Percentiles rank a stretch among this genome's conserved stretches.
phyloP scores from a whole-genome alignment of 2,888 invertebrate species.

The Cephus runcator region DNA sequence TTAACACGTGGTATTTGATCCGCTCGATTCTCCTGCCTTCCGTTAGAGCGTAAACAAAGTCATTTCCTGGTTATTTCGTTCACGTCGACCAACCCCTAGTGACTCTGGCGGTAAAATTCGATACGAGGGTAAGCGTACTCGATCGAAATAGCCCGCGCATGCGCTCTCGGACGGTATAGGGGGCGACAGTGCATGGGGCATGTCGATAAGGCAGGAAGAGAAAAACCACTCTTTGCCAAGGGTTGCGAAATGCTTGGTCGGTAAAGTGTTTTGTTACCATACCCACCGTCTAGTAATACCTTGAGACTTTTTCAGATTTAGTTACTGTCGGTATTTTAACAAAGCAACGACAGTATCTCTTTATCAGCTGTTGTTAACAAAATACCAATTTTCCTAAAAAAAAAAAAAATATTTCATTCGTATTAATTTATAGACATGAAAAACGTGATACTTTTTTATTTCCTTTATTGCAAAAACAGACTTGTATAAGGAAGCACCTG shows the following conservation, averaged over 20 bases:
- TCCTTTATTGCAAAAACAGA: too few relatives aligned
- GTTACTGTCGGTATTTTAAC: background rate
- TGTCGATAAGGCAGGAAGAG: conserved; percentile 39
- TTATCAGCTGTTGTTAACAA: background rate
- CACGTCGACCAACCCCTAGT: background rate
- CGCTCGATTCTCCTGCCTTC: conserved; percentile 7
- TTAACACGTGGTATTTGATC: background rate
- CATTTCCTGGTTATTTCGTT: background rate
- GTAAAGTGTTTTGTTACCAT: background rate
- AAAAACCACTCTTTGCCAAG: background rate
- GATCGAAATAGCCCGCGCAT: conserved; percentile 58
- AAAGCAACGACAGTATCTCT: background rate
- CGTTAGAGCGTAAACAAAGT: conserved; percentile 7
- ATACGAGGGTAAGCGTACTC: conserved; percentile 29
- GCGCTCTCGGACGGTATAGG: conserved; percentile 48
- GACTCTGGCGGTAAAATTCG: conserved; percentile 16
- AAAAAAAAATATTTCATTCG: background rate
- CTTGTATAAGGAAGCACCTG: background rate
- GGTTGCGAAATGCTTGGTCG: conserved; percentile 21
- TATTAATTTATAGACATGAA: background rate
- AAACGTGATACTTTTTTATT: background rate
- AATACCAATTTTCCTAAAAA: background rate
- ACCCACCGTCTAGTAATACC: background rate
- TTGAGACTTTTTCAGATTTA: background rate
- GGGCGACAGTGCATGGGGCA: conserved; percentile 30